A percentile compares a stretch with the other conserved stretches of the same genome.
phyloP scores from a whole-genome alignment of 1,140 invertebrate genomes.

The Branchinecta lynchi region DNA sequence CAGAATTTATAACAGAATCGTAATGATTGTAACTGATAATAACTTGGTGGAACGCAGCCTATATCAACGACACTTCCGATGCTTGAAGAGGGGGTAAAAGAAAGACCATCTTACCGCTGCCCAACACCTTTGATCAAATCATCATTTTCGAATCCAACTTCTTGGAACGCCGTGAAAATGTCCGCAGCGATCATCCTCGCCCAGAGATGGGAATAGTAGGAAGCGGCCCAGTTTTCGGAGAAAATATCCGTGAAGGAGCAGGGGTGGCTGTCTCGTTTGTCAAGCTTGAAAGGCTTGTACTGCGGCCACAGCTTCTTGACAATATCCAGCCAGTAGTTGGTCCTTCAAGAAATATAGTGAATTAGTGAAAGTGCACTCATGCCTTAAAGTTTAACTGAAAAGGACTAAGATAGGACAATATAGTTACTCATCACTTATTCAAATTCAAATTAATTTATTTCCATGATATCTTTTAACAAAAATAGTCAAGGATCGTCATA shows the following conservation, averaged over 20 bases:
- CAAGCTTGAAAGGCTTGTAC: conserved; percentile 51
- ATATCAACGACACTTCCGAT: conserved; percentile 24
- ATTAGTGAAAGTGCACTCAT: too few relatives aligned
- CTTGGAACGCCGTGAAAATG: conserved; percentile 64
- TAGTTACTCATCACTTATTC: too few relatives aligned
- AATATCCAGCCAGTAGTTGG: conserved; percentile 61
- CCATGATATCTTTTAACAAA: too few relatives aligned
- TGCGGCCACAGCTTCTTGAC: conserved; percentile 55
- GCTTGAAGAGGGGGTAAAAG: conserved; percentile 16
- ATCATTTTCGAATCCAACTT: conserved; percentile 34
- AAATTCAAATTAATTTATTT: too few relatives aligned
- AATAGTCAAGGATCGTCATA: too few relatives aligned
- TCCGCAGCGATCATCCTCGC: conserved; percentile 77
- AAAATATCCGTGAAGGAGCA: conserved; percentile 61
- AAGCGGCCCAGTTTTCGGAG: conserved; percentile 50
- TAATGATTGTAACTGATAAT: too few relatives aligned
- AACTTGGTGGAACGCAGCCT: conserved; percentile 24
- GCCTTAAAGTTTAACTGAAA: too few relatives aligned
- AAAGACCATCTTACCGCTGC: conserved; percentile 21
- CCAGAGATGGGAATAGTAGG: conserved; percentile 61
- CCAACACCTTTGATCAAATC: conserved; percentile 20
- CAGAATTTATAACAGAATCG: too few relatives aligned
- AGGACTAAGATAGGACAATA: too few relatives aligned
- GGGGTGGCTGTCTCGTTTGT: conserved; percentile 58
- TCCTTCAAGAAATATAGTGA: conserved; percentile 29